phyloP scores from a whole-genome alignment of 2,888 invertebrate genomes.

The Arctia plantaginis region DNA sequence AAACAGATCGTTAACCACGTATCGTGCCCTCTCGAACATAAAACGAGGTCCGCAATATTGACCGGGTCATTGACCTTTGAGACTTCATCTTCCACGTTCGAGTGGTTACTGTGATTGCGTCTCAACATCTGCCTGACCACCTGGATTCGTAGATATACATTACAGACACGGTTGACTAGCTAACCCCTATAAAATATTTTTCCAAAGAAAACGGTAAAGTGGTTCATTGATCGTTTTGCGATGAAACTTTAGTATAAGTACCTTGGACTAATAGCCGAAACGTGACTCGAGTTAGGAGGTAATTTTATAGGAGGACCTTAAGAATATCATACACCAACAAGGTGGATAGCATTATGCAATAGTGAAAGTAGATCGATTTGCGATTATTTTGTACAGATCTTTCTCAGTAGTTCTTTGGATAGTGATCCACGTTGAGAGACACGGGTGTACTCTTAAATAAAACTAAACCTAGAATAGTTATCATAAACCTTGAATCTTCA shows the following conservation, averaged over 20 bases:
- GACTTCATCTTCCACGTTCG: constrained; percentile 55
- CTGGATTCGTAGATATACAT: constrained; percentile 34
- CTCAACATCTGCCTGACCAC: constrained; percentile 47
- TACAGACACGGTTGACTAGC: constrained; percentile 39
- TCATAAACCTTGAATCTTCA: neutral
- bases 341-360: constrained; percentile 65
- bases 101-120: constrained; percentile 63
- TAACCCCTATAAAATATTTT: constrained; percentile 74
- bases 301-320: constrained; percentile 75
- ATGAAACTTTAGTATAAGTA: constrained; percentile 83
- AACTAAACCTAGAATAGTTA: neutral
- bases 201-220: constrained; percentile 65
- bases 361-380: neutral
- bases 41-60: constrained; percentile 47
- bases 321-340: constrained; percentile 81
- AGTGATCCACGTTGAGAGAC: neutral
- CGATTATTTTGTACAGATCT: neutral
- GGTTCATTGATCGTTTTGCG: constrained; percentile 79
- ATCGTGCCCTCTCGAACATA: constrained; percentile 36
- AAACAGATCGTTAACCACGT: constrained; percentile 29
- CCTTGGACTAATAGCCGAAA: constrained; percentile 79
- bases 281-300: constrained; percentile 79
- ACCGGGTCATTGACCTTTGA: constrained; percentile 51
- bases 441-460: neutral
- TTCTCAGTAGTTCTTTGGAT: no score